A percentile compares a stretch with the other conserved stretches of the same genome.
phyloP scores from a whole-genome alignment of 1,140 invertebrate genomes.

The Drosophila ironensis region DNA sequence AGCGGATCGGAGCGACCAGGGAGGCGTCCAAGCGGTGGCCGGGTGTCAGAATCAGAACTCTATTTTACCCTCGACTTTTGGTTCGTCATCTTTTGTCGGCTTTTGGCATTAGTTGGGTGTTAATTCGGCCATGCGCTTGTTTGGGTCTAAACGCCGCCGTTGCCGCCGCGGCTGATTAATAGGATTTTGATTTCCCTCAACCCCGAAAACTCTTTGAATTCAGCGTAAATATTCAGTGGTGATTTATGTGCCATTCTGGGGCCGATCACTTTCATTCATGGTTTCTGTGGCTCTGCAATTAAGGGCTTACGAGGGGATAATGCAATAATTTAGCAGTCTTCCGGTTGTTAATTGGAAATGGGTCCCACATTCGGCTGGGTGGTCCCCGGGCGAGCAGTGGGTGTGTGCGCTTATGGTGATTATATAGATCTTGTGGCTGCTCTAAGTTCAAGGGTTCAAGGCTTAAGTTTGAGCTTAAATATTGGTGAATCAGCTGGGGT shows the following conservation, averaged over 20 bases:
- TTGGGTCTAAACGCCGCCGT: slow-evolving; percentile 27
- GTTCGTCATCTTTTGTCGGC: slow-evolving; percentile 75
- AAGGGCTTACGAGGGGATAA: slow-evolving; percentile 64
- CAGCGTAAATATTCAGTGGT: slow-evolving; percentile 36
- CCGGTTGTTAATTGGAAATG: slow-evolving; percentile 68
- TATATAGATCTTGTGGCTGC: slow-evolving; percentile 31
- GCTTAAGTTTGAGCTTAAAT: neutral
- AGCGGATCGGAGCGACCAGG: neutral
- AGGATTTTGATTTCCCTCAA: slow-evolving; percentile 60
- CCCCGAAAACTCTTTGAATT: slow-evolving; percentile 30
- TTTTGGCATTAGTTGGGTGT: slow-evolving; percentile 68
- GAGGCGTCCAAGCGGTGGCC: slow-evolving; percentile 5
- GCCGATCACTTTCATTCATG: slow-evolving; percentile 48
- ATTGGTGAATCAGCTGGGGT: neutral
- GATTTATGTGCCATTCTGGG: slow-evolving; percentile 50
- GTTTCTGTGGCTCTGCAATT: slow-evolving; percentile 50
- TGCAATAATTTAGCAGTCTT: slow-evolving; percentile 76
- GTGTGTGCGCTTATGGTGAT: slow-evolving; percentile 45
- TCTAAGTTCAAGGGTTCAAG: neutral
- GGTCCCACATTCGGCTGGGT: slow-evolving; percentile 40
- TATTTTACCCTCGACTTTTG: slow-evolving; percentile 31
- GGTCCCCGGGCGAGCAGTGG: too few species aligned
- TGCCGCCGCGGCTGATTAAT: slow-evolving; percentile 60
- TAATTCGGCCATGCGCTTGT: slow-evolving; percentile 50
- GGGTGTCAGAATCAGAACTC: slow-evolving; percentile 55